Percentiles rank a stretch among this genome's conserved stretches.
phyloP scores from a whole-genome alignment of 2,113 vertebrate genomes.

The Ageneiosus marmoratus region DNA sequence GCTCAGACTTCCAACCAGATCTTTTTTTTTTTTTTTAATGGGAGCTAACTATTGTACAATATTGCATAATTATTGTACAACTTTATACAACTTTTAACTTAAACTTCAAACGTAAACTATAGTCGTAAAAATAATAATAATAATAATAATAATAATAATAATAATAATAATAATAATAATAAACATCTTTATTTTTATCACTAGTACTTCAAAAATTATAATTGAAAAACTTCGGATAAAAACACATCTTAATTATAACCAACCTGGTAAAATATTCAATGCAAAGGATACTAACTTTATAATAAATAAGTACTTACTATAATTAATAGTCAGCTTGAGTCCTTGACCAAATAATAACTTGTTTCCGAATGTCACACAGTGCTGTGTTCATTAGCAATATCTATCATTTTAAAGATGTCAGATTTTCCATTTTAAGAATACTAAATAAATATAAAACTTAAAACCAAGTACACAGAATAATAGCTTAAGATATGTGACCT shows the following conservation, averaged over 20 bases:
- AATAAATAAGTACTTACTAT: slow-evolving; percentile 50
- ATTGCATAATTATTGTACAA: too few species aligned
- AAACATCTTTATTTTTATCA: background rate
- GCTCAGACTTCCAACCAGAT: too few species aligned
- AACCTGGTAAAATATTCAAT: background rate
- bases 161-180: too few species aligned
- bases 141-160: too few species aligned
- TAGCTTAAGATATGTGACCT: background rate
- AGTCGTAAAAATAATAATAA: too few species aligned
- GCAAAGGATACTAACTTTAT: background rate
- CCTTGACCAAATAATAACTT: slow-evolving; percentile 49
- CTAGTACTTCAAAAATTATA: background rate
- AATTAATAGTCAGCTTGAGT: slow-evolving; percentile 25
- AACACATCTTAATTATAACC: background rate
- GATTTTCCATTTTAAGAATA: background rate
- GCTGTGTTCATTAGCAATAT: background rate
- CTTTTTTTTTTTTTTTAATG: too few species aligned
- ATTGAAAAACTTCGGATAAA: background rate
- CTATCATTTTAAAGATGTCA: background rate
- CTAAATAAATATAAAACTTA: background rate
- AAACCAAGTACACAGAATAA: background rate
- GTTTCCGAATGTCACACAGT: slow-evolving; percentile 6
- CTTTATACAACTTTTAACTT: too few species aligned
- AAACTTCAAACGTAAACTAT: too few species aligned
- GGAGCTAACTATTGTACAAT: too few species aligned